Evolutionary conservation across 1,140 invertebrate species (phyloP), one percentile per base, ranked within the genome.

Genomic region (Gonatopus flavifemur): DNA sequence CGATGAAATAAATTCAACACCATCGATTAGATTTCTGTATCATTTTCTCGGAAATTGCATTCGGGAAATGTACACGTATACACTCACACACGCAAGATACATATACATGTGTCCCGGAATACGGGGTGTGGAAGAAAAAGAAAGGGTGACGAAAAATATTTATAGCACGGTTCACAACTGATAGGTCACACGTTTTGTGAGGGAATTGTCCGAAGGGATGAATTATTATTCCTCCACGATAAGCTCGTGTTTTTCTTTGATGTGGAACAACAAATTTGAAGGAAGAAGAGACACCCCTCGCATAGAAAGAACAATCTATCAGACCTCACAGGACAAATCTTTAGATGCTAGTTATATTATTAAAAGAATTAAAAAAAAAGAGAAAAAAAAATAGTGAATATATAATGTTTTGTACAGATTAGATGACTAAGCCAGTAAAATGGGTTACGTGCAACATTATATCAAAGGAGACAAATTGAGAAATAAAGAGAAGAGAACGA

Each of bases 401-500:
- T 70, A 76, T 74, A 73, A 74, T 75, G 72, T 76, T 75, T 75
- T 76, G 72, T 74, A 76, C 72, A 75, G 71, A n/a, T 66, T 75
- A 75, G 71, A 66, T 69, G 57, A 73, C 63, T 76, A 76, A 76
- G 71, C 74, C 71, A 76, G 71, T 74, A 73, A n/a, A 60, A 20
- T 76, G 74, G 74, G 72, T 75, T 75, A 74, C 62, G 74, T 76
- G 74, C 72, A 76, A 76, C 74, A 73, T 74, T 75, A 73, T 73
- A 72, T 74, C 66, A 66, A 60, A 59, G 20, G 49, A 30, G 24
- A 52, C 16, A 18, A 52, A 25, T 16, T 38, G 13, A 20, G 25
- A 51, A 21, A 36, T 7, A 38, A 15, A 50, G 45, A 54, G 32
- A 42, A 30, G 37, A 40, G n/a, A 21, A 52, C 36, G 49, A 47